Base-by-base conservation (phyloP, 2,113 vertebrate species). In the Triplophysa siluroides region DNA sequence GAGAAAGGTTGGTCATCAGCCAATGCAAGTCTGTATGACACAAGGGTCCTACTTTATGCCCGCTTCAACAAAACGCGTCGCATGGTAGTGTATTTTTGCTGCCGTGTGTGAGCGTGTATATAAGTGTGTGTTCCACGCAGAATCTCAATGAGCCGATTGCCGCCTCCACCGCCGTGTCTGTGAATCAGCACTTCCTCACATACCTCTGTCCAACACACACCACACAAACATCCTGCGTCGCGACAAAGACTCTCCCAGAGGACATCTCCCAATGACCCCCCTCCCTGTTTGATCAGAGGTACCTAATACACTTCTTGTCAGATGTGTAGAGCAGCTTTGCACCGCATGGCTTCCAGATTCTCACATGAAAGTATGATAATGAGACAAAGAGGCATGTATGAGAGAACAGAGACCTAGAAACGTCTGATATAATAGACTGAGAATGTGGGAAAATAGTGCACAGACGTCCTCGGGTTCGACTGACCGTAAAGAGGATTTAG, bases 1-100 rank as follows among this genome's bases (percentile, higher is more conserved):
- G 66, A 8, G 56, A 29, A 9, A 14, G 13, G n/a, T 29, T 78
- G 64, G 61, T 75, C 64, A 26, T 71, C 38, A 63, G 69, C 78
- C 60, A 80, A 26, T 64, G 65, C 60, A 19, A 65, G 14, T 61
- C 62, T 73, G 47, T 65, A 76, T 63, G 54, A 47, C 83, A 79
- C 63, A 82, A 41, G 63, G 77, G 77, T 78, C 83, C 83, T 73
- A 82, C 76, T 82, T 82, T 73, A 84, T 64, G 72, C 72, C 77
- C 82, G 80, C 45, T 76, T 79, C 76, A 80, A 76, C 83, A 79
- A 76, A 63, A 67, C 47, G 65, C 41, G 66, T 56, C 68, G 47
- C 72, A 80, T 76, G 65, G 76, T 61, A 74, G 70, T 67, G 7
- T 75, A 47, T 75, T 67, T 75, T 72, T 66, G 62, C 63, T 47